These are phyloP conservation scores for Danionella dracula DNA, from an alignment of 2,797 vertebrate species.

Conservation along the genomic window DNA sequence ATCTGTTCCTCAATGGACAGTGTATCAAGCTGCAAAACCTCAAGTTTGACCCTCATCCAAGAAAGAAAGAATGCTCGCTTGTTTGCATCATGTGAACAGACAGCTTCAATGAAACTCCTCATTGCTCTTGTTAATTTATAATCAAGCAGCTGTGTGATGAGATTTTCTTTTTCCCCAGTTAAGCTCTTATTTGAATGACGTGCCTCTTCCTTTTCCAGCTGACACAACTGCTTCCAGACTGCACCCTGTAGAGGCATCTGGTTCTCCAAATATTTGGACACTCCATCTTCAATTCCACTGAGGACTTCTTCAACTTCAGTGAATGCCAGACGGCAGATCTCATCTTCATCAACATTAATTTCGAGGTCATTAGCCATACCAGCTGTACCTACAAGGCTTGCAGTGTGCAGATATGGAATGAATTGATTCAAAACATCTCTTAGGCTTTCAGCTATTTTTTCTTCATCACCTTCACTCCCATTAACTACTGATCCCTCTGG, in stretches of 20 bases:
- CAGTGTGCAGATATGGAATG: slow-evolving; percentile 48
- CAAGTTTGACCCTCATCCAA: slow-evolving; percentile 74
- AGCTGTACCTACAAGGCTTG: slow-evolving; percentile 66
- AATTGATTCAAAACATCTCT: slow-evolving; percentile 47
- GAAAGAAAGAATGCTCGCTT: slow-evolving; percentile 72
- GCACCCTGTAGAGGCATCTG: slow-evolving; percentile 71
- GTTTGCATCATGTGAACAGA: slow-evolving; percentile 54
- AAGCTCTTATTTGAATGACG: slow-evolving; percentile 46
- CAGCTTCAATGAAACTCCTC: slow-evolving; percentile 64
- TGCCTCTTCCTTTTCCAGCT: slow-evolving; percentile 66
- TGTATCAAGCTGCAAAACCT: slow-evolving; percentile 50
- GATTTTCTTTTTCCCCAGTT: slow-evolving; percentile 49
- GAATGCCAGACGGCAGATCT: slow-evolving; percentile 62
- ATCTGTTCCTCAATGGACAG: slow-evolving; percentile 15
- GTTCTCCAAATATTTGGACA: slow-evolving; percentile 54
- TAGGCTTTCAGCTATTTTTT: slow-evolving; percentile 52
- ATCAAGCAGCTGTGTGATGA: slow-evolving; percentile 53
- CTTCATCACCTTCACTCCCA: slow-evolving; percentile 45
- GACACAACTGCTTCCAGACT: slow-evolving; percentile 60
- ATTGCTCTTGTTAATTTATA: slow-evolving; percentile 64
- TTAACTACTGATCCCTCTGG: slow-evolving; percentile 50
- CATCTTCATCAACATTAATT: slow-evolving; percentile 69
- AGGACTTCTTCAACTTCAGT: slow-evolving; percentile 55
- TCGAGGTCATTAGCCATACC: slow-evolving; percentile 55
- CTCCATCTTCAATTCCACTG: slow-evolving; percentile 56